Percentiles rank a stretch among this genome's conserved stretches.
phyloP scores from a whole-genome alignment of 2,113 vertebrate genomes.

The Oryzias woworae region DNA sequence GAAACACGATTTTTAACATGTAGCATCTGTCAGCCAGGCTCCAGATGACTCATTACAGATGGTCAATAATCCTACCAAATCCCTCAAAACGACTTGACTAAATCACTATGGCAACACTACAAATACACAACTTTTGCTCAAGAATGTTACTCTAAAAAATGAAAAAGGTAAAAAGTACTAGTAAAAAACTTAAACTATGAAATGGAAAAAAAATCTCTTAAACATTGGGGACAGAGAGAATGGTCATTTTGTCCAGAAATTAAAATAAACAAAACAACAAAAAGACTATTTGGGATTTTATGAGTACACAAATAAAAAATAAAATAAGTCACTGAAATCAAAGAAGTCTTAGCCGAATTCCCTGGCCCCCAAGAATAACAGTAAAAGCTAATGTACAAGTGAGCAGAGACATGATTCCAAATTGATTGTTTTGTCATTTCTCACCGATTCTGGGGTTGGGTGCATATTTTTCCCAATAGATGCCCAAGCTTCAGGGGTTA shows the following conservation, averaged over 20 bases:
- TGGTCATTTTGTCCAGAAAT: conserved; percentile 66
- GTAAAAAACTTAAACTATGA: conserved; percentile 15
- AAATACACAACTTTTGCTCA: not conserved
- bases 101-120: conserved; percentile 33
- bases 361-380: conserved; percentile 61
- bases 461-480: conserved; percentile 81
- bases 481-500: conserved; percentile 80
- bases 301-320: conserved; percentile 22
- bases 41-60: conserved; percentile 20
- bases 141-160: not conserved
- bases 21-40: conserved; percentile 6
- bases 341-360: conserved; percentile 62
- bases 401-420: conserved; percentile 77
- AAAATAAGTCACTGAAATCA: conserved; percentile 48
- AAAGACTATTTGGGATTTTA: conserved; percentile 24
- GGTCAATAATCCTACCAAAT: conserved; percentile 17
- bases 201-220: conserved; percentile 34
- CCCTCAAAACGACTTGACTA: conserved; percentile 31
- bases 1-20: conserved; percentile 29
- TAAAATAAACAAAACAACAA: conserved; percentile 9
- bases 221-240: conserved; percentile 72
- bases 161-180: not conserved
- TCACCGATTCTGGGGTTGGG: conserved; percentile 80
- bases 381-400: conserved; percentile 70
- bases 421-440: conserved; percentile 77